Base-by-base conservation (phyloP, 2,888 invertebrate species). In the Drosophila phalerata region DNA sequence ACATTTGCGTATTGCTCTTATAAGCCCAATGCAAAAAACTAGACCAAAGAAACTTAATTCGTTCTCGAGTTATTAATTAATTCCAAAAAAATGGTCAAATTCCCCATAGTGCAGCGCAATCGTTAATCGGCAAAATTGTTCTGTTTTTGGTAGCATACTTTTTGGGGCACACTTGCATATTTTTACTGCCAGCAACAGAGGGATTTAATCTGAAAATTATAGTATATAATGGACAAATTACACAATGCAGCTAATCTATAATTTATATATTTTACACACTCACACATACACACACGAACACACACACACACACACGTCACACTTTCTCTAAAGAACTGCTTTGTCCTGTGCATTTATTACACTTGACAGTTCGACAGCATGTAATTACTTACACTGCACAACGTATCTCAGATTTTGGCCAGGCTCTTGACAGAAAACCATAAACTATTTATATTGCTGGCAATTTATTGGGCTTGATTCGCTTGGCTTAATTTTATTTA, bases 201-300 rank as follows among this genome's bases (percentile, higher is more conserved):
- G 34, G 49, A 30, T 65, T 64, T 76, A 65, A 74, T 76, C 62
- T 47, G 32, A 11, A 67, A 67, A 77, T 77, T 67, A 77, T 76
- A 66, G 57, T 56, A 57, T 61, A 37, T 51, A 58, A 64, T 58
- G 43, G 11, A 22, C 17, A 64, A 51, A 43, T 69, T 64, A 51
- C 45, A 60, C 51, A 52, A 69, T 56, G 42, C 32, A 37, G 19
- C 58, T 40, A 48, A 48, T 63, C 48, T 34, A 64, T 42, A 75
- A 51, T 40, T 55, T 51, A 47, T 60, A 38, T 22, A 45, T 43
- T 42, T 19, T 11, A 6, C 22, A 17, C 13, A 4, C 19, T 8
- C 28, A 28, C 28, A 28, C 28, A 28, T 2, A 9, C n/a, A 32
- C 32, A 32, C 37, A 55, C 13, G 30, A 6, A 52, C 15, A 30